Base-by-base conservation (phyloP, 1,140 invertebrate species). In the Cataglyphis hispanica region DNA sequence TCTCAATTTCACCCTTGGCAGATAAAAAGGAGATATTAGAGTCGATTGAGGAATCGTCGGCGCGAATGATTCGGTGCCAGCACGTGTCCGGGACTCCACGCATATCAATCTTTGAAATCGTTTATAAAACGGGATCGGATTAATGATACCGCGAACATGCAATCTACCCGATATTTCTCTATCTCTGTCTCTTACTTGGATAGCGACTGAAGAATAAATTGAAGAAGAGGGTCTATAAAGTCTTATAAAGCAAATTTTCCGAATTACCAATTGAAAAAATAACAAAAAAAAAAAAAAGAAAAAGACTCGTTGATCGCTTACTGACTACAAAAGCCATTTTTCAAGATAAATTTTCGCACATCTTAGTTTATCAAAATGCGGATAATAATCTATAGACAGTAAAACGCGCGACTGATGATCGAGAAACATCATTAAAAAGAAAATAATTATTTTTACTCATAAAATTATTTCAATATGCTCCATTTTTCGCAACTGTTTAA, bases 1-100 rank as follows among this genome's bases (percentile, higher is more conserved):
- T 74, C 53, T 50, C 70, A 53, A 67, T 64, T 77, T 80, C 13
- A 2, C n/a, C 34, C 61, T 25, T 46, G 61, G 63, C 53, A 22
- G 60, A 80, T 80, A 67, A 80, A 75, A 46, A 63, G 78, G 16
- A 43, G 66, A 53, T 25, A 66, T 63, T 27, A 22, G 53, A 19
- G 66, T 43, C 31, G 25, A 75, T 78, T n/a, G 72, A 58, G 74
- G 46, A 46, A 86, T 84, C 74, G 40, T 83, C 22, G 50, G 84
- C 37, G 87, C 74, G 53, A 89, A 86, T 89, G 72, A 89, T 58
- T 86, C 66, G 85, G 87, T 90, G 27, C 85, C 88, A 90, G 58
- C 75, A 27, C 63, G 87, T 90, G 66, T 61, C 78, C 72, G 85
- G 64, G 13, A 13, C 25, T 46, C 70, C 85, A 89, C 78, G 16